These are phyloP conservation scores for Parnassius smintheus DNA, from an alignment of 2,888 invertebrate genomes.

Conservation along the genomic window DNA sequence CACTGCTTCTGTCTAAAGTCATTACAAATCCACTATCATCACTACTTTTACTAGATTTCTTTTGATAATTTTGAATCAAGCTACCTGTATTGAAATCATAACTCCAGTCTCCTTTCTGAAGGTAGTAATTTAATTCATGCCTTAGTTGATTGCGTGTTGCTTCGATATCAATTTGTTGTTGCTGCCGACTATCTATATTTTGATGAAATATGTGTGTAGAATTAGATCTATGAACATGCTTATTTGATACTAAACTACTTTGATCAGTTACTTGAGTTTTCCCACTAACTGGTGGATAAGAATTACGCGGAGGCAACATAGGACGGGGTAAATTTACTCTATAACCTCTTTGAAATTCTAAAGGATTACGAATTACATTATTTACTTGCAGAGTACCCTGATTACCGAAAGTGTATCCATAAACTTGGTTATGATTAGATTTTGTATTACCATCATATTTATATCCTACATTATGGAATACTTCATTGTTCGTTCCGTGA, in stretches of 20 bases:
- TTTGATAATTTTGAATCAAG: conserved; percentile 74
- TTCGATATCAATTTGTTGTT: conserved; percentile 62
- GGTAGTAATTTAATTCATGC: conserved; percentile 73
- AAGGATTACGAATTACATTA: conserved; percentile 77
- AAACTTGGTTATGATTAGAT: conserved; percentile 72
- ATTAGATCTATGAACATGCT: conserved; percentile 82
- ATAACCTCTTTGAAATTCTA: conserved; percentile 80
- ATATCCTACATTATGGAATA: conserved; percentile 71
- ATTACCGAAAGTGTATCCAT: conserved; percentile 78
- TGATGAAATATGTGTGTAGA: conserved; percentile 82
- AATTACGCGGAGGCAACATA: conserved; percentile 83
- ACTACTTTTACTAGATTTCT: conserved; percentile 76
- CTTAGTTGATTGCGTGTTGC: conserved; percentile 71
- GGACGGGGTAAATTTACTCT: conserved; percentile 81
- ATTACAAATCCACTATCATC: conserved; percentile 77
- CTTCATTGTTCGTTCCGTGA: conserved; percentile 67
- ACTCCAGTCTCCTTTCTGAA: conserved; percentile 78
- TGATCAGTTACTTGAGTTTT: conserved; percentile 79
- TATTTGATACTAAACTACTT: conserved; percentile 73
- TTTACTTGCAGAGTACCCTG: conserved; percentile 77
- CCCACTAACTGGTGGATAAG: conserved; percentile 82
- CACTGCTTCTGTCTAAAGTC: conserved; percentile 76
- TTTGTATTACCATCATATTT: conserved; percentile 67
- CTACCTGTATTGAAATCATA: conserved; percentile 75
- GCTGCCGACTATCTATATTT: conserved; percentile 57